These are phyloP conservation scores for Erpetoichthys calabaricus DNA, from an alignment of 2,797 vertebrate genomes.

Conservation along the genomic window DNA sequence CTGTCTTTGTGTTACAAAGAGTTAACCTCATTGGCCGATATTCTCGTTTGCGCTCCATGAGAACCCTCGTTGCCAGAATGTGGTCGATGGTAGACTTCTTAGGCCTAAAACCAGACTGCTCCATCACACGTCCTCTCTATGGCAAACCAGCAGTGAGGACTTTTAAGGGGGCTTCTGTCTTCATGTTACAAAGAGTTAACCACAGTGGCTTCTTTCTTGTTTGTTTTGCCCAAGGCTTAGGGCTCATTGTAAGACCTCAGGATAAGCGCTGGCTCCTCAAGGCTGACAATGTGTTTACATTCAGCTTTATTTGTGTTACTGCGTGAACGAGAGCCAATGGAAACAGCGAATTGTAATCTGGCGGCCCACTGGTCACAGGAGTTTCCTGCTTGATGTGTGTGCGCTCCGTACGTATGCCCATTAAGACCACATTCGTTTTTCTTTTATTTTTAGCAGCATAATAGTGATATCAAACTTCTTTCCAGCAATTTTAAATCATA, in stretches of 20 bases:
- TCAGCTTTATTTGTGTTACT: neutral
- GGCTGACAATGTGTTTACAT: neutral
- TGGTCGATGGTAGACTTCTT: no score
- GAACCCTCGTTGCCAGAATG: no score
- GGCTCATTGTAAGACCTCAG: neutral
- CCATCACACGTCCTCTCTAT: no score
- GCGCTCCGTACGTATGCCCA: neutral
- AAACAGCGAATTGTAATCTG: neutral
- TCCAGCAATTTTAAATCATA: neutral
- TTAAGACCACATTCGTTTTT: neutral
- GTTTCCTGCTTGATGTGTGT: neutral
- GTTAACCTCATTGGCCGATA: no score
- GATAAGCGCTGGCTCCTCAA: neutral
- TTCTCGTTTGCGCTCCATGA: no score
- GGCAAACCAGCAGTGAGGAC: no score
- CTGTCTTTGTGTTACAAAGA: no score
- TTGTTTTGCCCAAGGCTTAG: no score
- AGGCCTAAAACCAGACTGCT: no score
- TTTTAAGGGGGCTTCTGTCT: no score
- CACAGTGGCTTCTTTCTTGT: no score
- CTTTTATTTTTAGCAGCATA: slow-evolving; percentile 1
- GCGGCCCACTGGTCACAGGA: neutral
- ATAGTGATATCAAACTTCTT: neutral
- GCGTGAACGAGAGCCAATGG: neutral
- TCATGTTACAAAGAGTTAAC: no score